Evolutionary conservation across 2,113 vertebrate species (phyloP).

Genomic region (Lepus americanus): DNA sequence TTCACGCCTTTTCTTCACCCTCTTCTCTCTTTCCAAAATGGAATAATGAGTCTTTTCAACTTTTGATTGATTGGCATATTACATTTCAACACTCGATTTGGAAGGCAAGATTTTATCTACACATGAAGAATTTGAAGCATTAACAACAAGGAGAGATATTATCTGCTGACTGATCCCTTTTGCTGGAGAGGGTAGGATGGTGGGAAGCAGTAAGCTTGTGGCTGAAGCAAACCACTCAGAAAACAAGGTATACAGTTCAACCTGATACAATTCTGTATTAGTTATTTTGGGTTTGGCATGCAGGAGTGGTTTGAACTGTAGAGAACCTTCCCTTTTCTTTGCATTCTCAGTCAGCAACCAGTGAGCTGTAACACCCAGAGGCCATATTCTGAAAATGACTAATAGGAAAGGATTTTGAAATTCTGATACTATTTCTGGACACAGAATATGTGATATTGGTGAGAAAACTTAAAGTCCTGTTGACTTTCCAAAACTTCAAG

Average conservation of each 20-base stretch:
- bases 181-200: background rate
- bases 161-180: background rate
- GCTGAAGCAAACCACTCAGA: background rate
- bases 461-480: background rate
- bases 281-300: background rate
- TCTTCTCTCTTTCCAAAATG: conserved; percentile 2
- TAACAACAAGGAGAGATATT: background rate
- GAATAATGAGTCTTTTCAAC: background rate
- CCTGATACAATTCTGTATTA: background rate
- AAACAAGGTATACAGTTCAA: background rate
- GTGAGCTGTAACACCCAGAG: background rate
- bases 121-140: conserved; percentile 1
- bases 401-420: conserved; percentile 1
- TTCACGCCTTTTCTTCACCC: background rate
- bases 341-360: background rate
- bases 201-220: background rate
- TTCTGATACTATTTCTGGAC: background rate
- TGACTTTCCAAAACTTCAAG: background rate
- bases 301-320: background rate
- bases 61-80: background rate
- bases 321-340: background rate
- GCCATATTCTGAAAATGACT: background rate
- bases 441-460: background rate
- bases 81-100: background rate
- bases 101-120: conserved; percentile 2